A percentile compares a stretch with the other conserved stretches of the same genome.
Evolutionary conservation across 2,888 invertebrate species (phyloP).

Genomic region (Octodonta nipae): DNA sequence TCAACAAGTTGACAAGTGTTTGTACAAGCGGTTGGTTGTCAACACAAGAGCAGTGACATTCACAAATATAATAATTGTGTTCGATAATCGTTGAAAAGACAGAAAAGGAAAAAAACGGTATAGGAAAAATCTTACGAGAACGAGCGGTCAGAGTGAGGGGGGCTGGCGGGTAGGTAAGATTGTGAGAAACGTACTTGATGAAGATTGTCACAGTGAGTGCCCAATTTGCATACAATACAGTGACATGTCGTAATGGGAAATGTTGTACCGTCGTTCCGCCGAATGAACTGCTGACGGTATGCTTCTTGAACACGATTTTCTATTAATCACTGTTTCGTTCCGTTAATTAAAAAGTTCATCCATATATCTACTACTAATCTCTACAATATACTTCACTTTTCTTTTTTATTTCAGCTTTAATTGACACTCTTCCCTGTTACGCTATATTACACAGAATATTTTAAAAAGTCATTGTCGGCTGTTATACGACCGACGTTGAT

Average conservation of each 20-base stretch:
- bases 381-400: conserved; percentile 22
- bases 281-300: conserved; percentile 27
- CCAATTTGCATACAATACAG: conserved; percentile 38
- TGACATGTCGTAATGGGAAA: conserved; percentile 38
- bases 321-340: conserved; percentile 37
- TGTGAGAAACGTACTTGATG: conserved; percentile 10
- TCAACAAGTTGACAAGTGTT: no score
- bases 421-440: conserved; percentile 16
- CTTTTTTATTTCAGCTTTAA: conserved; percentile 17
- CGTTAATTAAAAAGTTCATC: conserved; percentile 37
- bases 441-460: conserved; percentile 10
- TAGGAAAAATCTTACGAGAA: no score
- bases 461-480: conserved; percentile 4
- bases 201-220: conserved; percentile 37
- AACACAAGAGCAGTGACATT: no score
- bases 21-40: no score
- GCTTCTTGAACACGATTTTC: conserved; percentile 35
- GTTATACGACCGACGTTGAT: conserved; percentile 10
- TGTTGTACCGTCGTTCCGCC: conserved; percentile 27
- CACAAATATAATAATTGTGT: no score
- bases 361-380: conserved; percentile 29
- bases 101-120: no score
- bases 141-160: no score
- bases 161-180: no score
- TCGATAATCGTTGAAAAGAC: no score